Evolutionary conservation across 2,888 invertebrate genomes (phyloP).

Genomic region (Amphimallon solstitiale): DNA sequence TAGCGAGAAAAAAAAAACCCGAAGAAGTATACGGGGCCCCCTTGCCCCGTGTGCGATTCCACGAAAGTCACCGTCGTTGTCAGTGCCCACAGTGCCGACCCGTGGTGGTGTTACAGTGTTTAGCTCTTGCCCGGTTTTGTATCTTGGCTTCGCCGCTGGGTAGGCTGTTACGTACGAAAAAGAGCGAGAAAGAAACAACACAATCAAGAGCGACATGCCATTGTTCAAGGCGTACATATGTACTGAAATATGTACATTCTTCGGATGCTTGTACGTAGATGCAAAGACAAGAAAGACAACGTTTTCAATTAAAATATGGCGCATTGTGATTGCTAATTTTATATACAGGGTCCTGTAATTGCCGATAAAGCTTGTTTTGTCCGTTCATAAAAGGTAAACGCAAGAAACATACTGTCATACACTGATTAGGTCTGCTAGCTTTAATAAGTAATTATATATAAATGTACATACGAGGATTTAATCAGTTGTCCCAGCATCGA

Average conservation of each 20-base stretch:
- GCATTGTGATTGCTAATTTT: neutral
- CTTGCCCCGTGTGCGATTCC: too few species aligned
- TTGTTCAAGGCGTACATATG: neutral
- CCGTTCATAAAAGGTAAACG: too few species aligned
- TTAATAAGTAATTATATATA: too few species aligned
- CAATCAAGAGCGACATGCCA: conserved; percentile 1
- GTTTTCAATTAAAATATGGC: neutral
- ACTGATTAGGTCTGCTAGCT: too few species aligned
- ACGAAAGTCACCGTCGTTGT: neutral
- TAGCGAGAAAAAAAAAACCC: too few species aligned
- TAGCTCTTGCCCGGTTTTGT: too few species aligned
- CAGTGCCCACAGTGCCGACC: neutral
- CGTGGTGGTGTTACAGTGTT: neutral
- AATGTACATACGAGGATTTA: too few species aligned
- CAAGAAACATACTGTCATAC: too few species aligned
- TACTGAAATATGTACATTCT: neutral
- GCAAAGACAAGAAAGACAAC: neutral
- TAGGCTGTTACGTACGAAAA: neutral
- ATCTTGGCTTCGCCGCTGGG: neutral
- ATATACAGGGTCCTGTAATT: neutral
- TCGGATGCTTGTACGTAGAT: conserved; percentile 5
- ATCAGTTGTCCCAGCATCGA: too few species aligned
- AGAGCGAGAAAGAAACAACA: neutral
- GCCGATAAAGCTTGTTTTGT: neutral
- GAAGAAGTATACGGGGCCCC: too few species aligned